phyloP scores from a whole-genome alignment of 1,140 invertebrate genomes.

The Manduca sexta region DNA sequence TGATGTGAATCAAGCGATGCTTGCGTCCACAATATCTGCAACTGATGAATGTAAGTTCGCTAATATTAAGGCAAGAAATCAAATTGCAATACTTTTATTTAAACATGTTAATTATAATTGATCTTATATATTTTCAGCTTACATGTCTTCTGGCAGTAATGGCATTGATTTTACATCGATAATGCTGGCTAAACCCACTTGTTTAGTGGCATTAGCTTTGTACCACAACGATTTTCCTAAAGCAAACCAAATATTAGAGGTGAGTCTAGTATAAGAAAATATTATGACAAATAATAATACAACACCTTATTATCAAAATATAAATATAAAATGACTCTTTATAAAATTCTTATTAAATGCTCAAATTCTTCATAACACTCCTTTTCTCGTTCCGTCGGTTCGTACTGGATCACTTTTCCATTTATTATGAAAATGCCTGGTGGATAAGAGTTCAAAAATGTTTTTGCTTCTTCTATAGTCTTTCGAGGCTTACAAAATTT shows the following conservation, averaged over 20 bases:
- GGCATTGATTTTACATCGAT: slow-evolving; percentile 66
- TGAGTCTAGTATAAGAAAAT: too few species aligned
- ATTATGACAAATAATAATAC: too few species aligned
- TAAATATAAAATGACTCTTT: neutral
- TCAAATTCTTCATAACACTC: slow-evolving; percentile 44
- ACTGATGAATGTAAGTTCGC: slow-evolving; percentile 47
- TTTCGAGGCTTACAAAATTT: slow-evolving; percentile 36
- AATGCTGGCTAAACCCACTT: slow-evolving; percentile 65
- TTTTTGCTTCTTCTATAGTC: slow-evolving; percentile 38
- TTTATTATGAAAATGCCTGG: slow-evolving; percentile 32
- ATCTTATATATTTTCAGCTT: too few species aligned
- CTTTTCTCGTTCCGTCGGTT: slow-evolving; percentile 31
- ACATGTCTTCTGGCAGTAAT: slow-evolving; percentile 31
- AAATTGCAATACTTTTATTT: too few species aligned
- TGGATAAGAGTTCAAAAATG: slow-evolving; percentile 33
- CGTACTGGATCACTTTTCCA: slow-evolving; percentile 26
- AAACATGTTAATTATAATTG: too few species aligned
- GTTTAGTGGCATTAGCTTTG: slow-evolving; percentile 58
- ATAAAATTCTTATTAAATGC: slow-evolving; percentile 47
- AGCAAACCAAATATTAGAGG: slow-evolving; percentile 69
- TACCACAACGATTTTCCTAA: slow-evolving; percentile 68
- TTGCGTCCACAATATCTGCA: slow-evolving; percentile 56
- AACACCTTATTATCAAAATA: neutral
- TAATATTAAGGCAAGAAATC: too few species aligned
- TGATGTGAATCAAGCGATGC: slow-evolving; percentile 49